Conservation (phyloP, 2,888 invertebrate species). For the Apotomis turbidana region DNA sequence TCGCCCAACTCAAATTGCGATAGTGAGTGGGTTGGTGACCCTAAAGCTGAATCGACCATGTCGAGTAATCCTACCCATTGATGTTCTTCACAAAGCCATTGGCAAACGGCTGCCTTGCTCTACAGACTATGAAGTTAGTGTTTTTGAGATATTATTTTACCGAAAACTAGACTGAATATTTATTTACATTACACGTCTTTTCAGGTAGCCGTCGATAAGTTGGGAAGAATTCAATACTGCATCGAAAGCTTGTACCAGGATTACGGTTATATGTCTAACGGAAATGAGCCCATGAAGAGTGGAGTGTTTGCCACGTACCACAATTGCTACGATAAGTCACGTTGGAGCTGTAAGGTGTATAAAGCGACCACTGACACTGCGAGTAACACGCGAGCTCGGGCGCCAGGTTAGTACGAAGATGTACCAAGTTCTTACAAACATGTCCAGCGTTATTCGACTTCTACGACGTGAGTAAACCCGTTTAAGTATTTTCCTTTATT, state of each 20-base stretch:
- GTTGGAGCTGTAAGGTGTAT: constrained; percentile 56
- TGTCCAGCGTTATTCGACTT: too few species aligned
- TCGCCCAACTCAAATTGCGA: constrained; percentile 80
- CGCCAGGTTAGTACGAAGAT: constrained; percentile 56
- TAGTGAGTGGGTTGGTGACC: constrained; percentile 86
- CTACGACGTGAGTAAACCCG: too few species aligned
- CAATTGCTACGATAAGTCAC: constrained; percentile 57
- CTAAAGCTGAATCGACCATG: constrained; percentile 85
- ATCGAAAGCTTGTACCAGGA: constrained; percentile 75
- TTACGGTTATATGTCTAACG: constrained; percentile 63
- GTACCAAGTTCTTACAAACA: too few species aligned
- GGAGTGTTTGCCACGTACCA: constrained; percentile 43
- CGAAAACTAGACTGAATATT: background rate
- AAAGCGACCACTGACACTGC: constrained; percentile 60
- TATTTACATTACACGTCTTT: background rate
- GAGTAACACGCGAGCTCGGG: constrained; percentile 60
- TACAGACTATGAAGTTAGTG: constrained; percentile 77
- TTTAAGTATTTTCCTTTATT: too few species aligned
- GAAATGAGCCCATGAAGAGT: constrained; percentile 54
- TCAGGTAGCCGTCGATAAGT: constrained; percentile 61
- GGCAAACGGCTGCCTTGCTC: constrained; percentile 82
- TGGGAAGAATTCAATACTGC: constrained; percentile 79
- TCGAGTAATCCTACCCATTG: constrained; percentile 85
- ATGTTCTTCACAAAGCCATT: constrained; percentile 84
- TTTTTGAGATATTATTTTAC: background rate